phyloP scores from a whole-genome alignment of 2,113 vertebrate genomes.

The Rhinolophus ferrumequinum region DNA sequence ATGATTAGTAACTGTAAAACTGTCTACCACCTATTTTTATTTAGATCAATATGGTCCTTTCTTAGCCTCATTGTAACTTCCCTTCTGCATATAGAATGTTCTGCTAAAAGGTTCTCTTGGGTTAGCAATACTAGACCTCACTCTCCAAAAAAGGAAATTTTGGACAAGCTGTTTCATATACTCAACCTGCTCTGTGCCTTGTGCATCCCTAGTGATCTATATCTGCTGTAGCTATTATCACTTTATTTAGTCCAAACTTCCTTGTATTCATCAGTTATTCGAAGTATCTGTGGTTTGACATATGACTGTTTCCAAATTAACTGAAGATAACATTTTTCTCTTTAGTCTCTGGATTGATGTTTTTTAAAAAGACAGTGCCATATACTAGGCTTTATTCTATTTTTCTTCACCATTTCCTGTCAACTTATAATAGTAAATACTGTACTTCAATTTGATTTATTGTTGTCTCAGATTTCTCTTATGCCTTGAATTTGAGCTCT shows the following conservation, averaged over 20 bases:
- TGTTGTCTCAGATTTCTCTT: neutral
- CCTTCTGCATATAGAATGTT: neutral
- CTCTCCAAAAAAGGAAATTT: neutral
- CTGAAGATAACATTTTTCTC: neutral
- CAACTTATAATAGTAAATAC: neutral
- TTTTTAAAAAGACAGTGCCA: neutral
- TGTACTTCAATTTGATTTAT: neutral
- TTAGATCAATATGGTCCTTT: neutral
- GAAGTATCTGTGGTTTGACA: neutral
- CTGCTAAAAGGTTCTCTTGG: neutral
- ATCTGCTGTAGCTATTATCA: neutral
- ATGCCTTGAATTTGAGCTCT: neutral
- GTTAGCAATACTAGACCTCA: neutral
- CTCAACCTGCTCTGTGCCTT: neutral
- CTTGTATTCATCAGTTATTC: neutral
- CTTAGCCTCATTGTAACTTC: neutral
- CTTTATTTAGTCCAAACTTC: neutral
- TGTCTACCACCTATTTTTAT: neutral
- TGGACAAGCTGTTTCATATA: neutral
- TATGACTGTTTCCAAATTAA: neutral
- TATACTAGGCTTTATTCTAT: neutral
- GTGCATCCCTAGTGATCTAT: no score
- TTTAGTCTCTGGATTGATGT: neutral
- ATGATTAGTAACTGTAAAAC: neutral
- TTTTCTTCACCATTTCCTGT: neutral